These are phyloP conservation scores for Atta cephalotes DNA, from an alignment of 1,140 invertebrate species.

Conservation along the genomic window DNA sequence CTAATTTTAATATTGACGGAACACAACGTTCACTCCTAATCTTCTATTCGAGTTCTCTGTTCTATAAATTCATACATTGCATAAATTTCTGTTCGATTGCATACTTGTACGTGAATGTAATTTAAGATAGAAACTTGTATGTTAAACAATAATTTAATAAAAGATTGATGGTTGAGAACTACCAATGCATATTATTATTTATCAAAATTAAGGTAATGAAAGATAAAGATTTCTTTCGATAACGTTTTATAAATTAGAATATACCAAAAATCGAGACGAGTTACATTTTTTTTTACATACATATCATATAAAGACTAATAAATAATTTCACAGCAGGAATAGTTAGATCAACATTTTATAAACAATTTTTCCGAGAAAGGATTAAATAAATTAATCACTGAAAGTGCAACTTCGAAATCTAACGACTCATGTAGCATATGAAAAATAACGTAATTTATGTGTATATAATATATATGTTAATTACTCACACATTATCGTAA, in stretches of 20 bases:
- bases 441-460: slow-evolving; percentile 31
- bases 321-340: slow-evolving; percentile 55
- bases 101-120: slow-evolving; percentile 43
- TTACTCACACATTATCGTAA: slow-evolving; percentile 7
- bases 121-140: slow-evolving; percentile 51
- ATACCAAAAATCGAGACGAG: slow-evolving; percentile 35
- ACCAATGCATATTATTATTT: not conserved
- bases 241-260: slow-evolving; percentile 33
- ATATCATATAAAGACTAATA: slow-evolving; percentile 29
- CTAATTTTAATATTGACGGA: not conserved
- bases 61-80: slow-evolving; percentile 25
- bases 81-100: slow-evolving; percentile 12
- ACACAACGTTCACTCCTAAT: not conserved
- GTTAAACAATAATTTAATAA: slow-evolving; percentile 50
- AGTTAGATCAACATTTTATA: slow-evolving; percentile 31
- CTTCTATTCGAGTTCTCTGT: not conserved
- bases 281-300: slow-evolving; percentile 28
- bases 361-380: slow-evolving; percentile 16
- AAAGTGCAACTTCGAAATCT: slow-evolving; percentile 34
- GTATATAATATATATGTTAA: slow-evolving; percentile 6
- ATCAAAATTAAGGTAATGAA: slow-evolving; percentile 36
- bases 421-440: not conserved
- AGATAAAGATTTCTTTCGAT: not conserved
- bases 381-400: slow-evolving; percentile 55
- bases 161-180: slow-evolving; percentile 8